A percentile compares a stretch with the other conserved stretches of the same genome.
Evolutionary conservation across 2,113 vertebrate species (phyloP).

Genomic region (Callionymus lyra): DNA sequence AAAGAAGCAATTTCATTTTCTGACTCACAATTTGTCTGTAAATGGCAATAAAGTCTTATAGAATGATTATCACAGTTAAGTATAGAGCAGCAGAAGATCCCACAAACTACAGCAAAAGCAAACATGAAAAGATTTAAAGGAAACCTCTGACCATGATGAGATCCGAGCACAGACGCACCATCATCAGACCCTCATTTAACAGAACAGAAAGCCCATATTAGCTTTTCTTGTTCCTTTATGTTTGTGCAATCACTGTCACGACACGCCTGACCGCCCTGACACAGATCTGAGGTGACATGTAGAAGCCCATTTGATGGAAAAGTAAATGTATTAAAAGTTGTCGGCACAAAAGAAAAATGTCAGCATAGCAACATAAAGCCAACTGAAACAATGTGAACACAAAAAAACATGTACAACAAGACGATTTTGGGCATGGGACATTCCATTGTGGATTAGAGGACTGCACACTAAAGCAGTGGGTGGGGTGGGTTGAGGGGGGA

Average conservation of each 20-base stretch:
- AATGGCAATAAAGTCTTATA: too few relatives aligned
- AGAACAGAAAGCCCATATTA: conserved; percentile 28
- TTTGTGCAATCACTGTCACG: conserved; percentile 46
- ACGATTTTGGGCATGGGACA: conserved; percentile 38
- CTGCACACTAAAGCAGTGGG: conserved; percentile 43
- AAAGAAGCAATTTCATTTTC: too few relatives aligned
- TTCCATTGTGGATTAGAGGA: conserved; percentile 60
- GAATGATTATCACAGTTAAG: too few relatives aligned
- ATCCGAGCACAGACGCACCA: conserved; percentile 11
- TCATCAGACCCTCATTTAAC: conserved; percentile 8
- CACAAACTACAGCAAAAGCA: conserved; percentile 5
- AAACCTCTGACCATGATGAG: too few relatives aligned
- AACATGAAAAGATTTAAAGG: conserved; percentile 1
- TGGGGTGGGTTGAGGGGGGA: conserved; percentile 24
- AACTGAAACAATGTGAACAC: too few relatives aligned
- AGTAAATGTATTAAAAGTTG: neutral
- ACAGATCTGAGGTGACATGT: too few relatives aligned
- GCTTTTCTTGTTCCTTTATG: conserved; percentile 53
- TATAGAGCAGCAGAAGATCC: too few relatives aligned
- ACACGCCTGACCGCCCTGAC: conserved; percentile 42
- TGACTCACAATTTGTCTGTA: too few relatives aligned
- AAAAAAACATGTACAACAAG: conserved; percentile 1
- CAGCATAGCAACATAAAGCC: too few relatives aligned
- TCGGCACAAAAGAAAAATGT: too few relatives aligned
- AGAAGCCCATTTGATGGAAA: conserved; percentile 26